Percentiles rank a stretch among this genome's conserved stretches.
phyloP scores from a whole-genome alignment of 1,140 invertebrate species.

The Aradophagus sp. region DNA sequence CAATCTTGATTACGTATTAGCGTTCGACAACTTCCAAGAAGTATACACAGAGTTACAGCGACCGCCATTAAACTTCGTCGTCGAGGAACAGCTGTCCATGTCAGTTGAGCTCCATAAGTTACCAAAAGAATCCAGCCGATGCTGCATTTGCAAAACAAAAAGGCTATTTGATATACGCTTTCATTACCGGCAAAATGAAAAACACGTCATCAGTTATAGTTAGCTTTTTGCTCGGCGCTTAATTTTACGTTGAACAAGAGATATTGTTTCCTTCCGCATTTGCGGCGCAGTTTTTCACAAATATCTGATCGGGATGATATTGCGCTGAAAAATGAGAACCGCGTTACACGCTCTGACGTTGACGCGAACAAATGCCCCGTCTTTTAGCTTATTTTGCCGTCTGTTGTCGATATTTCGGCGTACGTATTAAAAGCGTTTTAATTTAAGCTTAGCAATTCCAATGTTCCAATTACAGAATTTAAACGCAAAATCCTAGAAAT shows the following conservation, averaged over 20 bases:
- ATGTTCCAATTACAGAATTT: no score
- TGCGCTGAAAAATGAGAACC: no score
- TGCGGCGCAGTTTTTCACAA: slow-evolving; percentile 16
- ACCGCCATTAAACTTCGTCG: slow-evolving; percentile 73
- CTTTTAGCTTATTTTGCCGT: no score
- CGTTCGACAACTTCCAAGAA: slow-evolving; percentile 80
- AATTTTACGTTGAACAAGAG: slow-evolving; percentile 17
- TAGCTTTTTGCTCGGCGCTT: slow-evolving; percentile 2
- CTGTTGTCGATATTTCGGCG: no score
- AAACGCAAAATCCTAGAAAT: no score
- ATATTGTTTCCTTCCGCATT: neutral
- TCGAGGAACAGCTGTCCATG: slow-evolving; percentile 76
- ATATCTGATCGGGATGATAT: no score
- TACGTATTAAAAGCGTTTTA: no score
- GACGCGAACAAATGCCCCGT: no score
- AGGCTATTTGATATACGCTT: slow-evolving; percentile 30
- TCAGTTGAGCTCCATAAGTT: slow-evolving; percentile 78
- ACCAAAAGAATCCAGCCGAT: slow-evolving; percentile 81
- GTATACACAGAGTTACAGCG: slow-evolving; percentile 77
- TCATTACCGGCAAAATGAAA: slow-evolving; percentile 8
- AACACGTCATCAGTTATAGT: slow-evolving; percentile 1
- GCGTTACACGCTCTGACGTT: no score
- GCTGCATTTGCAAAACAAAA: slow-evolving; percentile 73
- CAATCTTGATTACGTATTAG: slow-evolving; percentile 84
- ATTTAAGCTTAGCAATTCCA: no score